A percentile compares a stretch with the other conserved stretches of the same genome.
phyloP scores from a whole-genome alignment of 2,888 invertebrate genomes.

The Epirrhoe alternata region DNA sequence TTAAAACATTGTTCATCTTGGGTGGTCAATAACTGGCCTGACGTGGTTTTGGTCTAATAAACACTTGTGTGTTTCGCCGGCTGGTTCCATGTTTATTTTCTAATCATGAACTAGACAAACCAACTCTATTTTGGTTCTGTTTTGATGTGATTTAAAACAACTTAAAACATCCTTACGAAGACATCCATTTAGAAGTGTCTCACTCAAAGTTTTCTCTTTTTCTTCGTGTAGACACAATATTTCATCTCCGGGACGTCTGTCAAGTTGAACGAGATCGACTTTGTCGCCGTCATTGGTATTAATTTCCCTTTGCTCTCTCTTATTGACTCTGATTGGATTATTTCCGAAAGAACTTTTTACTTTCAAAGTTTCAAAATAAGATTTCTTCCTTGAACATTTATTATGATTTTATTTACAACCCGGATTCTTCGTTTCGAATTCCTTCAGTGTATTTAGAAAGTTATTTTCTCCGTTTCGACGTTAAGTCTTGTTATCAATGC shows the following conservation, averaged over 20 bases:
- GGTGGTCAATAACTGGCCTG: constrained; percentile 72
- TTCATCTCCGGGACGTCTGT: constrained; percentile 76
- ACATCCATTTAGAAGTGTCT: constrained; percentile 37
- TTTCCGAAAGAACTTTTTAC: constrained; percentile 71
- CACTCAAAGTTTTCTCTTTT: constrained; percentile 37
- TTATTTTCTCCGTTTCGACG: constrained; percentile 19
- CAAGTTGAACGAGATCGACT: constrained; percentile 72
- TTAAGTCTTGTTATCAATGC: constrained; percentile 36
- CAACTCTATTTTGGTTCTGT: constrained; percentile 46
- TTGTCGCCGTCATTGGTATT: constrained; percentile 73
- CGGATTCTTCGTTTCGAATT: constrained; percentile 26
- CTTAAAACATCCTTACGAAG: constrained; percentile 41
- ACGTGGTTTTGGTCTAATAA: constrained; percentile 74
- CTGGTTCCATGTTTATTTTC: constrained; percentile 71
- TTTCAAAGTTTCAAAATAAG: constrained; percentile 65
- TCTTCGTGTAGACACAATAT: constrained; percentile 46
- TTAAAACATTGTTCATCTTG: constrained; percentile 80
- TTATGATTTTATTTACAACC: constrained; percentile 44
- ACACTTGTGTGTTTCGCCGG: constrained; percentile 71
- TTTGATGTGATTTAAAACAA: constrained; percentile 39
- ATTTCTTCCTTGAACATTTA: constrained; percentile 54
- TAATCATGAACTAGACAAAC: constrained; percentile 59
- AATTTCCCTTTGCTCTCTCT: constrained; percentile 74
- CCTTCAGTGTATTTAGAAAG: constrained; percentile 27
- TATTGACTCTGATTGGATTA: constrained; percentile 79